Base-by-base conservation (phyloP, 1,140 invertebrate genomes). In the Caenorhabditis brenneri region DNA sequence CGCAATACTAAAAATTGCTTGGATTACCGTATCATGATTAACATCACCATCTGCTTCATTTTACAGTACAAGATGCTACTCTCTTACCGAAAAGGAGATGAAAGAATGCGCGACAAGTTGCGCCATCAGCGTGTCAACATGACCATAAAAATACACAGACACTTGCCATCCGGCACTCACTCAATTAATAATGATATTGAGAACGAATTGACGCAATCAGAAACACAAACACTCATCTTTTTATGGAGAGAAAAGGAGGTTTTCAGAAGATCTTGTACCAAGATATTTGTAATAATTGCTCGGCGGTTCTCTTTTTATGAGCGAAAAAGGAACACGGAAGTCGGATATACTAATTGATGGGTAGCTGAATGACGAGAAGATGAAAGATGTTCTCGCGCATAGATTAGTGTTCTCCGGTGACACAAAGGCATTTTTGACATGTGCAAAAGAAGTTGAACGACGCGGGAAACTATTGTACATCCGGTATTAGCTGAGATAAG, bases 101-200 rank as follows among this genome's bases (percentile, higher is more conserved):
- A 55, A 55, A 55, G 53, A 55, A 7, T 27, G 19, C 9, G 53
- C 53, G 53, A 15, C 53, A 55, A 12, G 27, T 55, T 55, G 53
- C 53, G 53, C 53, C 53, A 55, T 55, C 24, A 51, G 22, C 53
- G 53, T 55, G 53, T 55, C 53, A 55, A 55, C 53, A 55, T 55
- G 39, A 12, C 12, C 39, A 42, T 51, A 15, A n/a, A 6, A 24
- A 55, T 24, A 27, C 24, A 55, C 24, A 55, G 22, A 55, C 53
- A 55, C 53, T 55, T 55, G 24, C 53, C 53, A 55, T 55, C 53
- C 22, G 53, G 53, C 53, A 55, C 53, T 27, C 53, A 55, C 22
- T 55, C 24, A 55, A 51, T 51, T 51, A 51, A n/a, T 12, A 27
- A 22, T 19, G 48, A n/a, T 51, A 55, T 55, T 22, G 10, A 4